These are phyloP conservation scores for Muscicapa comitata DNA, from an alignment of 2,797 vertebrate species.

Conservation along the genomic window DNA sequence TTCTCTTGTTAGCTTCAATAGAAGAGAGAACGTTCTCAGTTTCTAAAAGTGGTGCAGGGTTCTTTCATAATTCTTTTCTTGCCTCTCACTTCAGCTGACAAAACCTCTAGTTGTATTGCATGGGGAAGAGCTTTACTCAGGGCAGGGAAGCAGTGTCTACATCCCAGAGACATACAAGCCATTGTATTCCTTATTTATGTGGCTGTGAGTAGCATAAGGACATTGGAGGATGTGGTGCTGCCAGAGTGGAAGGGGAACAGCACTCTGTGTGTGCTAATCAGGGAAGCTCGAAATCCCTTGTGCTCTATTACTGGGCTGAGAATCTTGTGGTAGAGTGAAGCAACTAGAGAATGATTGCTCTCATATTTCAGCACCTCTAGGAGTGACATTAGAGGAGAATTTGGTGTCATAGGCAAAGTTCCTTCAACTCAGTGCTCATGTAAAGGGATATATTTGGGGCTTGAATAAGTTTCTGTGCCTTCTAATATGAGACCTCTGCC, in stretches of 20 bases:
- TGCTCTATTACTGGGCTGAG: not conserved
- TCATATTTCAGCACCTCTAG: not conserved
- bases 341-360: not conserved
- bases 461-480: not conserved
- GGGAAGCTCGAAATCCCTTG: not conserved
- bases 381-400: not conserved
- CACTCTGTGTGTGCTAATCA: not conserved
- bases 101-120: not conserved
- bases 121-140: not conserved
- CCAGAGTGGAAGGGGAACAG: not conserved
- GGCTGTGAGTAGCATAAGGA: not conserved
- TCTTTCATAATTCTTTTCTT: not conserved
- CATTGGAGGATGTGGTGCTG: not conserved
- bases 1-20: not conserved
- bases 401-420: not conserved
- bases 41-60: not conserved
- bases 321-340: not conserved
- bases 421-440: not conserved
- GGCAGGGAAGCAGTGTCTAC: not conserved
- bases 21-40: not conserved
- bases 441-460: not conserved
- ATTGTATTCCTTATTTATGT: not conserved
- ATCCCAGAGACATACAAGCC: not conserved
- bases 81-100: not conserved
- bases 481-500: not conserved